Evolutionary conservation across 1,140 invertebrate species (phyloP).

Genomic region (fruit fly (Drosophila melanogaster)): DNA sequence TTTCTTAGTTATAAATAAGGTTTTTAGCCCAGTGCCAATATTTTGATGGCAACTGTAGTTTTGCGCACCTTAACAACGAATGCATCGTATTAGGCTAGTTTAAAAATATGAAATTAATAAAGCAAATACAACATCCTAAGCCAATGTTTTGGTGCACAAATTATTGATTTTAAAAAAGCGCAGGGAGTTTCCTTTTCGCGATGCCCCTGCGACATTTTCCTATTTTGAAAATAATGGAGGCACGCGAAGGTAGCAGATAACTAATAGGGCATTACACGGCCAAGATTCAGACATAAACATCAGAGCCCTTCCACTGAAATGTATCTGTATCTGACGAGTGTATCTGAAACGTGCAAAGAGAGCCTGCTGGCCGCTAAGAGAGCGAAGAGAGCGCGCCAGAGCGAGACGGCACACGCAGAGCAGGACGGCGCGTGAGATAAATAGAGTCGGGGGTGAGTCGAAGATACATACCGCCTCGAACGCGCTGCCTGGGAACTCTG

Average conservation of each 20-base stretch:
- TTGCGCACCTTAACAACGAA: not conserved
- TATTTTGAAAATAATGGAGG: conserved; percentile 17
- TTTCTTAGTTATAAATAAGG: too few relatives aligned
- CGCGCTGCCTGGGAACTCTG: conserved; percentile 58
- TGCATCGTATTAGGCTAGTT: too few relatives aligned
- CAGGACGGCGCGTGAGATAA: conserved; percentile 31
- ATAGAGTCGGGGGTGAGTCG: conserved; percentile 61
- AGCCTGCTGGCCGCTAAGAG: conserved; percentile 13
- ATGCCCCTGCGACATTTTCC: conserved; percentile 16
- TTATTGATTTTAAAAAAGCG: not conserved
- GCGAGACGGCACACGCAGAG: conserved; percentile 18
- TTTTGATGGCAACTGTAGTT: not conserved
- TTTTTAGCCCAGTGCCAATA: not conserved
- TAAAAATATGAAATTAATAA: not conserved
- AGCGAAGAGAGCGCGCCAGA: conserved; percentile 21
- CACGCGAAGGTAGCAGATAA: conserved; percentile 11
- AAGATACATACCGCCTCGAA: conserved; percentile 60
- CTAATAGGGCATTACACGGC: conserved; percentile 21
- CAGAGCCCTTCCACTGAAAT: not conserved
- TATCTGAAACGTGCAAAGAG: conserved; percentile 23
- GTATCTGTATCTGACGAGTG: conserved; percentile 23
- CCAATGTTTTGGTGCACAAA: not conserved
- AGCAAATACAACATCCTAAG: not conserved
- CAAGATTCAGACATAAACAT: conserved; percentile 13
- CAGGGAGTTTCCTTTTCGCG: conserved; percentile 4